These are phyloP conservation scores for Phallusia fumigata DNA, from an alignment of 23 tunicate species.

Conservation along the genomic window DNA sequence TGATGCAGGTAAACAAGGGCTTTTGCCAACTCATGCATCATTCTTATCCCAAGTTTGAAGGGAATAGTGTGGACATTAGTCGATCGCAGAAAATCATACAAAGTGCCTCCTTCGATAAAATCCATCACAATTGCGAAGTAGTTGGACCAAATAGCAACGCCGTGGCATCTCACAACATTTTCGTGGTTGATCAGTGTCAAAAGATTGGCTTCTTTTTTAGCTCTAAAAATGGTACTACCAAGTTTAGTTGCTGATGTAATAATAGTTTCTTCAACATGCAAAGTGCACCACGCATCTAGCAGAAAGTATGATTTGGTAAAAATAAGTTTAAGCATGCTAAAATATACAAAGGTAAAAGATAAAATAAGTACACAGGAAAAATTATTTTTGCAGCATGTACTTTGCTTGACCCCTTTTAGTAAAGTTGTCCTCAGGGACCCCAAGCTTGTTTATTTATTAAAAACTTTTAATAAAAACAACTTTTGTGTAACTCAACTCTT, in stretches of 20 bases:
- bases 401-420: too few relatives aligned
- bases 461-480: too few relatives aligned
- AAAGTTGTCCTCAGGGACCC: too few relatives aligned
- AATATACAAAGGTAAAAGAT: too few relatives aligned
- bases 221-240: neutral
- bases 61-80: neutral
- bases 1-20: constrained; percentile 40
- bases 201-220: neutral
- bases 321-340: too few relatives aligned
- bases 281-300: too few relatives aligned
- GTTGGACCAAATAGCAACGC: constrained; percentile 16
- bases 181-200: constrained; percentile 7
- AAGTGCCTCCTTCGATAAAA: neutral
- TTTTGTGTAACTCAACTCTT: neutral
- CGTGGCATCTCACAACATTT: constrained; percentile 30
- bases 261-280: too few relatives aligned
- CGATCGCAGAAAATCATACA: constrained; percentile 17
- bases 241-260: too few relatives aligned
- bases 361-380: too few relatives aligned
- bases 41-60: constrained; percentile 27
- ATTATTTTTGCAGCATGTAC: too few relatives aligned
- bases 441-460: too few relatives aligned
- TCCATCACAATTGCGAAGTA: constrained; percentile 33
- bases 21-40: constrained; percentile 23
- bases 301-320: too few relatives aligned